A percentile compares a stretch with the other conserved stretches of the same genome.
Evolutionary conservation across 1,140 invertebrate genomes (phyloP).

Genomic region (Andrena cerasifolii): DNA sequence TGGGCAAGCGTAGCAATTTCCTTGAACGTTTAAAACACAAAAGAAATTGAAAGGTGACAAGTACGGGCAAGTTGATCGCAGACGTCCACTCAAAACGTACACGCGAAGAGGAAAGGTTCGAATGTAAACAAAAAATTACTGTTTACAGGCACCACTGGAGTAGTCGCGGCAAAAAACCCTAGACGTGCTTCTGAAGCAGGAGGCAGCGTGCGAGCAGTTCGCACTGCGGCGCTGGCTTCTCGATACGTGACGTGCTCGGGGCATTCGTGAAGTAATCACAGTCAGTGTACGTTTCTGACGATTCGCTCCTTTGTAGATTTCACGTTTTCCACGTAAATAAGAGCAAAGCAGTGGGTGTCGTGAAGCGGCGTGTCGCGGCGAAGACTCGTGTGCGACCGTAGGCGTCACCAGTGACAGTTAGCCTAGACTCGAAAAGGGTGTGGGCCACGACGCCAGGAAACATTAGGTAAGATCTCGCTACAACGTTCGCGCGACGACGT

Average conservation of each 20-base stretch:
- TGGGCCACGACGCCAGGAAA: conserved; percentile 65
- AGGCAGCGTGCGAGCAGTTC: conserved; percentile 11
- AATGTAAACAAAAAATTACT: conserved; percentile 33
- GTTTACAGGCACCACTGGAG: neutral
- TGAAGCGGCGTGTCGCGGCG: conserved; percentile 32
- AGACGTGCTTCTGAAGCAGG: neutral
- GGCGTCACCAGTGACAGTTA: conserved; percentile 58
- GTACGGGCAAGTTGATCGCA: neutral
- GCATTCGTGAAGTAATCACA: conserved; percentile 66
- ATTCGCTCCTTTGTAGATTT: conserved; percentile 51
- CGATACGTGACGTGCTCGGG: conserved; percentile 60
- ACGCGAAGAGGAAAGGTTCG: neutral
- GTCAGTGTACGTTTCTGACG: conserved; percentile 55
- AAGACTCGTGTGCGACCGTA: conserved; percentile 8
- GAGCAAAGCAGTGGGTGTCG: conserved; percentile 42
- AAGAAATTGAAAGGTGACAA: neutral
- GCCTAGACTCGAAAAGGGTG: conserved; percentile 56
- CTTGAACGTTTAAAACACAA: neutral
- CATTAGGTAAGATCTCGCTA: conserved; percentile 65
- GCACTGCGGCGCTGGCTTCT: conserved; percentile 53
- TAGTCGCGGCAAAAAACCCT: neutral
- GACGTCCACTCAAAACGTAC: neutral
- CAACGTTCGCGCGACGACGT: conserved; percentile 14
- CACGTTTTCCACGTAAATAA: conserved; percentile 49
- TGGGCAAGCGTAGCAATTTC: neutral